Percentiles rank a stretch among this genome's conserved stretches.
These are phyloP conservation scores for Brachionus asplanchnoidis DNA, from an alignment of 1,140 invertebrate species.

Conservation along the genomic window DNA sequence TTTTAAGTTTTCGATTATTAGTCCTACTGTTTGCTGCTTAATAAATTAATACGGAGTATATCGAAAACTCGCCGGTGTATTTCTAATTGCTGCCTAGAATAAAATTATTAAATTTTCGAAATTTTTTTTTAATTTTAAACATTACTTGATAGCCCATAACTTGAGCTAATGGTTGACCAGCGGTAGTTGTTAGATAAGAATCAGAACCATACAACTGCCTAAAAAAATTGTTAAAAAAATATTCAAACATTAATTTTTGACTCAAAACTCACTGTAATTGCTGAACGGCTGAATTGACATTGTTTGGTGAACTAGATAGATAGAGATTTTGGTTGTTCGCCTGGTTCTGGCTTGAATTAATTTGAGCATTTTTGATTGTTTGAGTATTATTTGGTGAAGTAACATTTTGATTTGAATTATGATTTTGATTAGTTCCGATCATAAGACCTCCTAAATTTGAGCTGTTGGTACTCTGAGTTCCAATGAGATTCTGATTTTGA, in stretches of 20 bases:
- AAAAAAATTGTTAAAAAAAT: not conserved
- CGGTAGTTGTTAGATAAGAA: conserved; percentile 1
- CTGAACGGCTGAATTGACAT: conserved; percentile 17
- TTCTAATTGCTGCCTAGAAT: not conserved
- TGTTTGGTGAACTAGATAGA: conserved; percentile 6
- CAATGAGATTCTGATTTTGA: conserved; percentile 2
- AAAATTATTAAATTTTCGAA: not conserved
- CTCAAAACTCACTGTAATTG: not conserved
- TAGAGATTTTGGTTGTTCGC: conserved; percentile 11
- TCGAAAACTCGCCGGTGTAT: not conserved
- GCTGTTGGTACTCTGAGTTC: not conserved
- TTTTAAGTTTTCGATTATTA: not conserved
- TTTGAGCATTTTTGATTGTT: not conserved
- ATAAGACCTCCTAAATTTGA: not conserved
- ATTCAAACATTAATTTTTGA: not conserved
- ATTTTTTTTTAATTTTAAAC: not conserved
- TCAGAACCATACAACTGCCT: conserved; percentile 26
- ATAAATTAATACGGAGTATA: conserved; percentile 24
- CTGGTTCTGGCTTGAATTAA: not conserved
- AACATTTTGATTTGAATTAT: not conserved
- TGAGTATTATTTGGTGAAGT: not conserved
- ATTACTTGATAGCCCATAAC: conserved; percentile 25
- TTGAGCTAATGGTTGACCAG: conserved; percentile 26
- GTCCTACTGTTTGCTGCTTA: not conserved
- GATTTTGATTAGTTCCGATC: not conserved